Conservation (phyloP, 1,140 invertebrate species). For the Nomia melanderi region DNA sequence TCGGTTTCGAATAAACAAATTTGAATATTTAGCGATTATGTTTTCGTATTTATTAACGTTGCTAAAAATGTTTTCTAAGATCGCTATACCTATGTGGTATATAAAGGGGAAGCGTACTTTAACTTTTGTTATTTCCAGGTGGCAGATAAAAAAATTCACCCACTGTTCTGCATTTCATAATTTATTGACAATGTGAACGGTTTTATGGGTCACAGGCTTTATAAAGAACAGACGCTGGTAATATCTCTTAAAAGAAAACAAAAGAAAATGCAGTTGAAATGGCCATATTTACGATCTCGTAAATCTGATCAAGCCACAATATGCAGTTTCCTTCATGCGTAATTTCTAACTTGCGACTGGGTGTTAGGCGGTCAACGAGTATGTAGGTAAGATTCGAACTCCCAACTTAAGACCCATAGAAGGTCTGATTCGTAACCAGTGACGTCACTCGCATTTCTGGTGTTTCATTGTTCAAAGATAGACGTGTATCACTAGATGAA, state of each 20-base stretch:
- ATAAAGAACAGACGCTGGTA: neutral
- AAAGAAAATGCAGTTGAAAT: neutral
- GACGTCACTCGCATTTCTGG: constrained; percentile 67
- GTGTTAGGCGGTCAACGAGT: constrained; percentile 31
- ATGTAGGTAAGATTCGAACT: constrained; percentile 47
- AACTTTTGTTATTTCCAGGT: too few species aligned
- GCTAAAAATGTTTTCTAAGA: too few species aligned
- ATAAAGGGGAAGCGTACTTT: too few species aligned
- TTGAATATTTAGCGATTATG: too few species aligned
- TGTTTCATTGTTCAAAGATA: constrained; percentile 63
- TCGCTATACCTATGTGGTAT: too few species aligned
- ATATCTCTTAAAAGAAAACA: neutral
- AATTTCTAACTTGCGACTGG: constrained; percentile 13
- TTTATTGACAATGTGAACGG: neutral
- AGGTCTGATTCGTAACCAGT: constrained; percentile 65
- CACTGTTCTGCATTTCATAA: neutral
- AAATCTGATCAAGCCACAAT: constrained; percentile 13
- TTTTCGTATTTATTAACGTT: too few species aligned
- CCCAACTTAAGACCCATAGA: constrained; percentile 61
- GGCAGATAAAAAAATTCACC: neutral
- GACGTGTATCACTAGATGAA: constrained; percentile 58
- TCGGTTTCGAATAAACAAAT: too few species aligned
- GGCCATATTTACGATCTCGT: constrained; percentile 22
- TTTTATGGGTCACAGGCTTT: constrained; percentile 3
- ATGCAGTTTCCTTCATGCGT: constrained; percentile 4